These are phyloP conservation scores for Amazona guildingii DNA, from an alignment of 2,113 vertebrate species.

Conservation along the genomic window DNA sequence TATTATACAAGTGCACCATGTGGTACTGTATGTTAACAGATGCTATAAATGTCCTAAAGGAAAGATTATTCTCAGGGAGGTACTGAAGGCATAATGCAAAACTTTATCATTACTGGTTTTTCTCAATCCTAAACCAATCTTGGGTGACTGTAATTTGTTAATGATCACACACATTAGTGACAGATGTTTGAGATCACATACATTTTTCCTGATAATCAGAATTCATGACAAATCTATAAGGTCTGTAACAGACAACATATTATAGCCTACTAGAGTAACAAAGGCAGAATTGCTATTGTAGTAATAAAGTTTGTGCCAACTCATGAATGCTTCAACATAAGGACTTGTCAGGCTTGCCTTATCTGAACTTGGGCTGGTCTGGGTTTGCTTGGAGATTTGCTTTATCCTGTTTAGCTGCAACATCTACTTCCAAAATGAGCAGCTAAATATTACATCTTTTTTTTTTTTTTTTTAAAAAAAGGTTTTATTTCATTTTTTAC, in stretches of 20 bases:
- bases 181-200: neutral
- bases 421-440: neutral
- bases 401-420: neutral
- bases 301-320: neutral
- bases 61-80: neutral
- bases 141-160: neutral
- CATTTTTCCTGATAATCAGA: neutral
- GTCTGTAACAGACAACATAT: neutral
- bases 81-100: neutral
- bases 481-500: neutral
- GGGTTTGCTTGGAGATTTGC: neutral
- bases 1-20: neutral
- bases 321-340: neutral
- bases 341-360: neutral
- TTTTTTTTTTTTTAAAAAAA: neutral
- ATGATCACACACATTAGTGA: neutral
- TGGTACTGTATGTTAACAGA: neutral
- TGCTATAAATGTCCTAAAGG: neutral
- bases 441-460: neutral
- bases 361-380: neutral
- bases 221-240: neutral
- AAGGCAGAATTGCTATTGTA: neutral
- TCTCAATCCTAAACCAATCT: neutral
- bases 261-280: neutral
- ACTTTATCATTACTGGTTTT: neutral